Evolutionary conservation across 2,113 vertebrate genomes (phyloP).

Genomic region (Rutilus rutilus): DNA sequence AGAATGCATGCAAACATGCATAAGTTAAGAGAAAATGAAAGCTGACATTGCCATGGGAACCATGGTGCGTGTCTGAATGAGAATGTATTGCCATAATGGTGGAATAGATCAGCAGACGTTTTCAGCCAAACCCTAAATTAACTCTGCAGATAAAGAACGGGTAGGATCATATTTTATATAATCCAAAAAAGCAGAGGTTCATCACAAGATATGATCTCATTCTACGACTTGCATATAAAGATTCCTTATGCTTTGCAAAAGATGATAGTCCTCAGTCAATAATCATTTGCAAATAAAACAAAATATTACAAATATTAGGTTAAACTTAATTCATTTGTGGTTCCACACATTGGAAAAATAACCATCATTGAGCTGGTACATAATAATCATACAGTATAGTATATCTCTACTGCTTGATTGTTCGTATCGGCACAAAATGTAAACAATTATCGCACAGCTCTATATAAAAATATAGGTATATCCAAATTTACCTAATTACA

Average conservation of each 20-base stretch:
- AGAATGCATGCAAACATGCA: slow-evolving; percentile 53
- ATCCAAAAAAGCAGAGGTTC: background rate
- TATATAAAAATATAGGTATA: no score
- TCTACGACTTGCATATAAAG: background rate
- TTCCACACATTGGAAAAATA: no score
- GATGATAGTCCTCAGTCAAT: background rate
- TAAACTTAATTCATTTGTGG: no score
- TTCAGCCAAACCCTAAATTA: slow-evolving; percentile 17
- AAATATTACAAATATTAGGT: no score
- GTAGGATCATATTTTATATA: background rate
- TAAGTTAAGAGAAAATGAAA: slow-evolving; percentile 59
- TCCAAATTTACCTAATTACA: no score
- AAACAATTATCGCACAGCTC: no score
- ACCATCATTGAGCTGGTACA: no score
- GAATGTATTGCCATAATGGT: slow-evolving; percentile 2
- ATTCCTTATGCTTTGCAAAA: background rate
- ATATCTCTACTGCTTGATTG: no score
- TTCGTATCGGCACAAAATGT: no score
- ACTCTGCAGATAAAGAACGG: background rate
- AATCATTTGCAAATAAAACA: background rate
- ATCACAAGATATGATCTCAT: background rate
- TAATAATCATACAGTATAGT: no score
- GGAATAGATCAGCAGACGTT: background rate
- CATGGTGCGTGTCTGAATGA: slow-evolving; percentile 29
- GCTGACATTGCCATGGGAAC: slow-evolving; percentile 65